Evolutionary conservation across 2,888 invertebrate species (phyloP).

Genomic region (Gibbula magus): DNA sequence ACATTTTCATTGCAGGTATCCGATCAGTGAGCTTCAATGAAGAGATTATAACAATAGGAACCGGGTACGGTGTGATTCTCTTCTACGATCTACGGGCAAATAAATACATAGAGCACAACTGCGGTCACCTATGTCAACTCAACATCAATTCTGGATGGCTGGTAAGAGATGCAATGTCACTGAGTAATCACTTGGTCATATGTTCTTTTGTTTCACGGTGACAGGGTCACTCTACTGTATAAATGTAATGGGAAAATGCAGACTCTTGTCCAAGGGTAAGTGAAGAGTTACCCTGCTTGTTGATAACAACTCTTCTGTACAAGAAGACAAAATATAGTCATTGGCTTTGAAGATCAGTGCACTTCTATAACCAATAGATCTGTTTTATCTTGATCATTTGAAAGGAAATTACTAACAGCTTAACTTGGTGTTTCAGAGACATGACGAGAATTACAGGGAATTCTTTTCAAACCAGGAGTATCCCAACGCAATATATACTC

Average conservation of each 20-base stretch:
- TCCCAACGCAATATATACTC: constrained; percentile 90
- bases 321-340: too few relatives aligned
- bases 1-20: constrained; percentile 78
- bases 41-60: constrained; percentile 93
- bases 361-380: too few relatives aligned
- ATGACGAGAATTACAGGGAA: constrained; percentile 71
- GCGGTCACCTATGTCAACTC: constrained; percentile 66
- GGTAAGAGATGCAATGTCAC: constrained; percentile 53
- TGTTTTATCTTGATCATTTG: too few relatives aligned
- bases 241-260: background rate
- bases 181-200: background rate
- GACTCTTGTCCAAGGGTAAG: too few relatives aligned
- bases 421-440: constrained; percentile 67
- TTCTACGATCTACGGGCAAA: constrained; percentile 95
- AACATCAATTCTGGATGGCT: constrained; percentile 70
- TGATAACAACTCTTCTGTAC: too few relatives aligned
- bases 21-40: constrained; percentile 93
- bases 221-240: background rate
- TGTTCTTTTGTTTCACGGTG: background rate
- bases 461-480: constrained; percentile 85
- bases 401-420: too few relatives aligned
- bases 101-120: constrained; percentile 88
- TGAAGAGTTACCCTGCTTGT: too few relatives aligned
- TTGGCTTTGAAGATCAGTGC: too few relatives aligned
- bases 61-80: constrained; percentile 91